These are phyloP conservation scores for Tamias sibiricus DNA, from an alignment of 2,113 vertebrate genomes.

Conservation along the genomic window DNA sequence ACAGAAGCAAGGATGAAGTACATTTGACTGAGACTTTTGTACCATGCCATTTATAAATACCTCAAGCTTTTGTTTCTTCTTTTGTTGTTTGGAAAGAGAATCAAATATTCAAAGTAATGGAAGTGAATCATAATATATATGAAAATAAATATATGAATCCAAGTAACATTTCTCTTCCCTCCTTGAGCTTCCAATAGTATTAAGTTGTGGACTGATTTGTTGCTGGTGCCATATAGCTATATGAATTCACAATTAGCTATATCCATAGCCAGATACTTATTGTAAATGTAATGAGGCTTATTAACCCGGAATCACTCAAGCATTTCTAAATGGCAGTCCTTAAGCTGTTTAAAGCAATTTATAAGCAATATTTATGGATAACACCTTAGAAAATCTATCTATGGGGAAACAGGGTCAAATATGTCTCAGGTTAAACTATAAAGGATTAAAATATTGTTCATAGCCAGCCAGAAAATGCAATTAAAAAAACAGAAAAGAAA, in stretches of 20 bases:
- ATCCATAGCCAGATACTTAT: background rate
- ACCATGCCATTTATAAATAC: conserved; percentile 25
- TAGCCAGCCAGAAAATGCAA: background rate
- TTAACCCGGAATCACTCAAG: background rate
- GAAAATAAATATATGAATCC: background rate
- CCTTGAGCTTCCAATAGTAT: background rate
- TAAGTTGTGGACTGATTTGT: background rate
- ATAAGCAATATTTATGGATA: background rate
- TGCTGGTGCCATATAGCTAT: background rate
- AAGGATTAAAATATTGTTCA: conserved; percentile 43
- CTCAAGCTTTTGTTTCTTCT: conserved; percentile 55
- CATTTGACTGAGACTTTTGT: conserved; percentile 21
- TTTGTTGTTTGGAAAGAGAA: conserved; percentile 63
- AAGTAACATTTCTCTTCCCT: background rate
- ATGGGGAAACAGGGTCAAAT: background rate
- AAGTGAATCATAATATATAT: conserved; percentile 4
- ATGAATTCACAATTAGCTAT: conserved; percentile 42
- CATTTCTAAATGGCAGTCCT: background rate
- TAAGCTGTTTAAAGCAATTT: background rate
- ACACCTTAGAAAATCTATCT: background rate
- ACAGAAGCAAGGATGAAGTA: conserved; percentile 42
- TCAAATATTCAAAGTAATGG: background rate
- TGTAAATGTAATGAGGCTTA: background rate
- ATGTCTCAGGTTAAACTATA: conserved; percentile 11
- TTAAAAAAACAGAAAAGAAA: conserved; percentile 26